Evolutionary conservation across 2,797 vertebrate species (phyloP), one percentile per base, ranked within the genome.

Genomic region (Enteromius afrohamiltoni): DNA sequence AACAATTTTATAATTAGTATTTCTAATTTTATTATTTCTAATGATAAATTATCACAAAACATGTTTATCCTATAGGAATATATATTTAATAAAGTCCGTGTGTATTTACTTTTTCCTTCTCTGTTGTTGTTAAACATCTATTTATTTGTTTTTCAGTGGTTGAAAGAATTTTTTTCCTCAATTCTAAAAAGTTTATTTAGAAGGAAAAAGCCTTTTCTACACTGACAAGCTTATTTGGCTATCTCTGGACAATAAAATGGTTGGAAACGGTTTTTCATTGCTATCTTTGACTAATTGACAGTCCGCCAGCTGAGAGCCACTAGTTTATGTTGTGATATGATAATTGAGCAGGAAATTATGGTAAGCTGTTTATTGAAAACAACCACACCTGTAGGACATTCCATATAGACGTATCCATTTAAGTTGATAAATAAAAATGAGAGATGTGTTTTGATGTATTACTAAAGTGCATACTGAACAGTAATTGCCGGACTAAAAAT

Each of bases 301-400:
- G 21, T 64, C 31, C 11, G 58, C 51, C 51, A 51, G 31, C 23
- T 14, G 21, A 74, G 51, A 69, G 73, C 34, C 45, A 19, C 70
- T 42, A 45, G 47, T 19, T n/a, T 55, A 29, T 37, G 75, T 62
- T 68, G 23, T 31, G 51, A 67, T 70, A 40, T 31, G n/a, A 9
- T 82, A 84, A 83, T 80, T 60, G 69, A 77, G 84, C 79, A 45
- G 49, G 42, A 80, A 74, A 80, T 69, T 42, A 17, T 34, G 19
- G 17, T 85, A 49, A 73, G 55, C 71, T 86, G 47, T 80, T 82
- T 86, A 85, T 84, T 68, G 40, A 79, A 65, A 70, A 49, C 53
- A 23, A 82, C 69, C 45, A 70, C 45, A 84, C 58, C 64, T 74
- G 23, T n/a, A 60, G 51, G 73, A 83, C 58, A 80, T 77, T 77